Conservation (phyloP, 2,113 vertebrate genomes). For the Azemiops feae region DNA sequence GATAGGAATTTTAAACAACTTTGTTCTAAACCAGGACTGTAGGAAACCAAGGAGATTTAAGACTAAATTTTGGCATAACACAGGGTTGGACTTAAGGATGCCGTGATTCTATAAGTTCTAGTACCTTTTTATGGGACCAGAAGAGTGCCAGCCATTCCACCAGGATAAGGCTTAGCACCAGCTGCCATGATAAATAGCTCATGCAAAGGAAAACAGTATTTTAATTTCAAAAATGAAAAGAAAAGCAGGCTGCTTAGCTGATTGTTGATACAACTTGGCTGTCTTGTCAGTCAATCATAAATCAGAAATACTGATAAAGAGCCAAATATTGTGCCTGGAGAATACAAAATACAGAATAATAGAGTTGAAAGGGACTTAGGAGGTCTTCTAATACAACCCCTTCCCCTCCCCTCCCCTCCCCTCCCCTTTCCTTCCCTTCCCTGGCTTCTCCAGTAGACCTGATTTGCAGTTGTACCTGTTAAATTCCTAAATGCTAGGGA, state of each 20-base stretch:
- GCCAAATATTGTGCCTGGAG: constrained; percentile 16
- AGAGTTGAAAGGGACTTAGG: not conserved
- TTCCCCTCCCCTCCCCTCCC: not conserved
- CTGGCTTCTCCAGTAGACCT: not conserved
- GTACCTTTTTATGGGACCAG: constrained; percentile 29
- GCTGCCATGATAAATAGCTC: constrained; percentile 60
- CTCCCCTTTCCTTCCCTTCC: not conserved
- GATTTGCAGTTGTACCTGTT: not conserved
- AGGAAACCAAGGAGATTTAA: not conserved
- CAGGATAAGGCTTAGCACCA: constrained; percentile 34
- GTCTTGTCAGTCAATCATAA: constrained; percentile 46
- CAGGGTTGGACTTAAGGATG: not conserved
- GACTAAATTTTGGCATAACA: not conserved
- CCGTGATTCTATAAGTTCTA: not conserved
- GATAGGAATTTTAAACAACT: not conserved
- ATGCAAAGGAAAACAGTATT: constrained; percentile 58
- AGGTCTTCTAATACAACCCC: not conserved
- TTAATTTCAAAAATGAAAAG: constrained; percentile 53
- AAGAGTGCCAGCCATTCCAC: constrained; percentile 21
- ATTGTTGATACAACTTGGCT: constrained; percentile 57
- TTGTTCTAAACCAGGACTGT: not conserved
- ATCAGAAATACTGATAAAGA: constrained; percentile 50
- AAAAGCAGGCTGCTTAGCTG: constrained; percentile 56
- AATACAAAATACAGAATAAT: not conserved
- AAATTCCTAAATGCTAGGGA: not conserved